Conservation (phyloP, 2,797 vertebrate genomes). For the Chromis chromis region DNA sequence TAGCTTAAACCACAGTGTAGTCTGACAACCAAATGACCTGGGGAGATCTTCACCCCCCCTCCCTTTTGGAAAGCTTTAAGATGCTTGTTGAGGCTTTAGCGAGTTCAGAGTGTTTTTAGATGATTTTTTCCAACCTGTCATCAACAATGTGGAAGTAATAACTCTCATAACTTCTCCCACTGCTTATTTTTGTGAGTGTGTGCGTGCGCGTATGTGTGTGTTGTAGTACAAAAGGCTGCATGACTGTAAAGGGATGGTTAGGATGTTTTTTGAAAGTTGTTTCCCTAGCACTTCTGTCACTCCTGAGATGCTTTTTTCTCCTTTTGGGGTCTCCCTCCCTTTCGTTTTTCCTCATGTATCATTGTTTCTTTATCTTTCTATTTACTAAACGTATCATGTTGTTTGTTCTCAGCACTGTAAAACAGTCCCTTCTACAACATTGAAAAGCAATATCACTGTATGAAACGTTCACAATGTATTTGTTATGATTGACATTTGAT, state of each 20-base stretch:
- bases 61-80: slow-evolving; percentile 82
- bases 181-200: slow-evolving; percentile 72
- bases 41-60: slow-evolving; percentile 61
- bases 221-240: slow-evolving; percentile 82
- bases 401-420: slow-evolving; percentile 99
- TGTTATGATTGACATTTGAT: slow-evolving; percentile 88
- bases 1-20: slow-evolving; percentile 80
- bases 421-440: slow-evolving; percentile 99
- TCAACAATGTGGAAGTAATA: slow-evolving; percentile 80
- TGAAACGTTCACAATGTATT: slow-evolving; percentile 99
- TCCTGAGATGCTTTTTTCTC: slow-evolving; percentile 76
- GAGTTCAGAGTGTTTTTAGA: slow-evolving; percentile 76
- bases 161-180: slow-evolving; percentile 77
- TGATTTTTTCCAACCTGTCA: slow-evolving; percentile 65
- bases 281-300: slow-evolving; percentile 79
- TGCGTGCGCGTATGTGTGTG: slow-evolving; percentile 70
- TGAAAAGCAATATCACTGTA: slow-evolving; percentile 99
- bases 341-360: slow-evolving; percentile 80
- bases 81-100: slow-evolving; percentile 82
- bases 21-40: slow-evolving; percentile 84
- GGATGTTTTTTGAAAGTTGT: slow-evolving; percentile 72
- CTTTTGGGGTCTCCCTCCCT: slow-evolving; percentile 63
- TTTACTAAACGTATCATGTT: slow-evolving; percentile 92
- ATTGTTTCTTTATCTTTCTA: slow-evolving; percentile 86
- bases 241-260: slow-evolving; percentile 84